phyloP scores from a whole-genome alignment of 2,888 invertebrate genomes.

The Fragum sueziense region DNA sequence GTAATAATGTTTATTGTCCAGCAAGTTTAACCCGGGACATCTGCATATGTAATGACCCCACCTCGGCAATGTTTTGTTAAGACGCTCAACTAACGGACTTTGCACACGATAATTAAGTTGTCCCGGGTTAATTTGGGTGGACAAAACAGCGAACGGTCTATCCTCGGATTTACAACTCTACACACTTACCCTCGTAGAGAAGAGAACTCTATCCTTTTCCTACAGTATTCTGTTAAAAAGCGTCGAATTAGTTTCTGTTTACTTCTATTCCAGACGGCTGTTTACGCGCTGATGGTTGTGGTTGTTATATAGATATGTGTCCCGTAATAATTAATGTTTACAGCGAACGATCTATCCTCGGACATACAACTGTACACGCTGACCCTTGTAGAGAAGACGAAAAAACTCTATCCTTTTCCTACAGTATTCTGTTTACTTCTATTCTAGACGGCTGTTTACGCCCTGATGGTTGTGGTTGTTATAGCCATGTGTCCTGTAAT shows the following conservation, averaged over 20 bases:
- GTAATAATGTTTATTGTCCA: no score
- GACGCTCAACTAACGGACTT: no score
- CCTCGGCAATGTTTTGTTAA: no score
- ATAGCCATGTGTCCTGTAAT: slow-evolving; percentile 74
- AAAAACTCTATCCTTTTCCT: no score
- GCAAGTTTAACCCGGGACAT: no score
- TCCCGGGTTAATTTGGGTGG: no score
- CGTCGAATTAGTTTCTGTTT: no score
- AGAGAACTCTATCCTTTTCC: no score
- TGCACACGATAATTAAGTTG: no score
- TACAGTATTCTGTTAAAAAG: no score
- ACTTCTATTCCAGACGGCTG: slow-evolving; percentile 78
- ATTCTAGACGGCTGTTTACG: slow-evolving; percentile 86
- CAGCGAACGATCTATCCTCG: slow-evolving; percentile 63
- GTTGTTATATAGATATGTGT: slow-evolving; percentile 72
- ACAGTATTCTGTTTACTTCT: no score
- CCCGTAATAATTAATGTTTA: slow-evolving; percentile 74
- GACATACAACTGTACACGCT: slow-evolving; percentile 76
- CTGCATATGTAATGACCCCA: no score
- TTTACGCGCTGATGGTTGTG: slow-evolving; percentile 86
- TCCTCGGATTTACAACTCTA: slow-evolving; percentile 74
- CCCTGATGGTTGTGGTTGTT: slow-evolving; percentile 81
- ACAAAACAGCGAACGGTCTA: slow-evolving; percentile 66
- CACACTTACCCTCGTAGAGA: slow-evolving; percentile 72
- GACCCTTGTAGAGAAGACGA: slow-evolving; percentile 72